Conservation (phyloP, 2,888 invertebrate genomes). For the Microdon myrmicae region DNA sequence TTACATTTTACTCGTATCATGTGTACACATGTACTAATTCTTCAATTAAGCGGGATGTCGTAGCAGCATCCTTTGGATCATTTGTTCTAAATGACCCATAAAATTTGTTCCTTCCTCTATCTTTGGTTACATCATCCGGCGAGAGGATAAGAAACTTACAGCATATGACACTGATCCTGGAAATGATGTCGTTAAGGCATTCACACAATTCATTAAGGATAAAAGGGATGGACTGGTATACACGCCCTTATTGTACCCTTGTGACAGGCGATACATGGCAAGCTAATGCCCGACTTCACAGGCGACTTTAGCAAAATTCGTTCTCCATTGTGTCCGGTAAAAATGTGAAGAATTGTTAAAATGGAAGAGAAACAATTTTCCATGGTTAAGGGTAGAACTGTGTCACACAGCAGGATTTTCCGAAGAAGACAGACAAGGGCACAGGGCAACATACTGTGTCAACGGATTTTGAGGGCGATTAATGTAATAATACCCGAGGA, state of each 20-base stretch:
- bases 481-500: slow-evolving; percentile 31
- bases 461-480: slow-evolving; percentile 28
- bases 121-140: slow-evolving; percentile 7
- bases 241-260: slow-evolving; percentile 34
- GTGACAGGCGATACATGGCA: slow-evolving; percentile 19
- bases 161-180: slow-evolving; percentile 32
- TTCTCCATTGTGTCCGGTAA: slow-evolving; percentile 32
- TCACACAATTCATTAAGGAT: slow-evolving; percentile 32
- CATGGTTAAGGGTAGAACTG: slow-evolving; percentile 42
- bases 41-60: slow-evolving; percentile 9
- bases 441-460: slow-evolving; percentile 28
- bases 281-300: slow-evolving; percentile 27
- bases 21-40: slow-evolving; percentile 28
- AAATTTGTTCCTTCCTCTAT: slow-evolving; percentile 29
- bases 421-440: slow-evolving; percentile 1
- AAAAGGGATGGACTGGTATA: slow-evolving; percentile 7
- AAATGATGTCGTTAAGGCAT: slow-evolving; percentile 33
- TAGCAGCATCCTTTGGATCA: slow-evolving; percentile 9
- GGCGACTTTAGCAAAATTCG: slow-evolving; percentile 17
- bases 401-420: slow-evolving; percentile 34
- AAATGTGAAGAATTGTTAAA: slow-evolving; percentile 46
- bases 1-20: too few species aligned
- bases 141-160: slow-evolving; percentile 4
- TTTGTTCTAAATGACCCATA: slow-evolving; percentile 39
- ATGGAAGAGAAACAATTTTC: slow-evolving; percentile 45